These are phyloP conservation scores for Epirrhoe alternata DNA, from an alignment of 2,888 invertebrate species.

Conservation along the genomic window DNA sequence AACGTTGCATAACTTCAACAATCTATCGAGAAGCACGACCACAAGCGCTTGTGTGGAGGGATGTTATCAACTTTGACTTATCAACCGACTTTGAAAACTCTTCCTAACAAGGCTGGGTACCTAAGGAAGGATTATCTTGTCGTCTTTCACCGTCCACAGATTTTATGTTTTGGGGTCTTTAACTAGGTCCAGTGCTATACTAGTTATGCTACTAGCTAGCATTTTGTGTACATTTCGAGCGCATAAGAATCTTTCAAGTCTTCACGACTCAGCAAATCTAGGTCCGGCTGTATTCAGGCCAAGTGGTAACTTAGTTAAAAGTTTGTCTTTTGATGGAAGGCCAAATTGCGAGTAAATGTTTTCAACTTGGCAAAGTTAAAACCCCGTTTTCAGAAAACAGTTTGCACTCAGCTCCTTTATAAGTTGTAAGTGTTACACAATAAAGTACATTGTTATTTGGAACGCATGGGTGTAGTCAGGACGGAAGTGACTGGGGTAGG, in stretches of 20 bases:
- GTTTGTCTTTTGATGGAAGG: constrained; percentile 21
- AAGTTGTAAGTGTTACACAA: constrained; percentile 27
- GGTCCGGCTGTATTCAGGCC: constrained; percentile 9
- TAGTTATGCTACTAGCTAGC: too few relatives aligned
- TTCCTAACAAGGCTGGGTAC: too few relatives aligned
- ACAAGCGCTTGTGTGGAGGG: too few relatives aligned
- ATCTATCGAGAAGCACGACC: too few relatives aligned
- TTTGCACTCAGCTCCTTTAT: constrained; percentile 29
- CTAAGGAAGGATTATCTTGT: too few relatives aligned
- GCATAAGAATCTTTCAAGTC: not conserved
- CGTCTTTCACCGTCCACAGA: too few relatives aligned
- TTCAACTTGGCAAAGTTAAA: constrained; percentile 18
- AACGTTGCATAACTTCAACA: too few relatives aligned
- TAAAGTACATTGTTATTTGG: constrained; percentile 20
- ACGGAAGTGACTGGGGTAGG: constrained; percentile 2
- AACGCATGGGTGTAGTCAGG: not conserved
- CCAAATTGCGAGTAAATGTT: constrained; percentile 15
- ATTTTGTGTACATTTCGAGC: not conserved
- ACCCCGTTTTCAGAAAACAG: constrained; percentile 22
- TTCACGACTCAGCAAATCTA: constrained; percentile 12
- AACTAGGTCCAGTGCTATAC: too few relatives aligned
- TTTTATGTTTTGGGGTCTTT: too few relatives aligned
- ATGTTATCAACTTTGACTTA: too few relatives aligned
- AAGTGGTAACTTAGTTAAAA: constrained; percentile 16
- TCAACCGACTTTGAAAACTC: too few relatives aligned